These are phyloP conservation scores for Thunnus thynnus DNA, from an alignment of 2,113 vertebrate species.

Conservation along the genomic window DNA sequence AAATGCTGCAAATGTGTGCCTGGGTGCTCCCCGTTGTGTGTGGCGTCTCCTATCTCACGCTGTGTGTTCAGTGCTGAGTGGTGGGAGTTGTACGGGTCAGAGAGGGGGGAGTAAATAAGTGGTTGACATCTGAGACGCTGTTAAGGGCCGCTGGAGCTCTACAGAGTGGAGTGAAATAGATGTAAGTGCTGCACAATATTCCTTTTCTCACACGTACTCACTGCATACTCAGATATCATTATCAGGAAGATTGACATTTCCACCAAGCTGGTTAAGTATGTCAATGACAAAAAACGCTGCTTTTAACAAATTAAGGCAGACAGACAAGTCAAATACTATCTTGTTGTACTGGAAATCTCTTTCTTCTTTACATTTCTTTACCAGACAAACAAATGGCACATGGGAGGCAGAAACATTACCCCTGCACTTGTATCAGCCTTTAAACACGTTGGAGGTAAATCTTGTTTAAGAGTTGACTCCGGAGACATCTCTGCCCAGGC, in stretches of 20 bases:
- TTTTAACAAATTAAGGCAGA: not conserved
- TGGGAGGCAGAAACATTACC: not conserved
- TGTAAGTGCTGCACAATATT: constrained; percentile 19
- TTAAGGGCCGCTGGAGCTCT: constrained; percentile 16
- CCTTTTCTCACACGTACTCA: constrained; percentile 16
- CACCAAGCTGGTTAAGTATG: too few relatives aligned
- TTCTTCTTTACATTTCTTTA: not conserved
- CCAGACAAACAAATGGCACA: constrained; percentile 12
- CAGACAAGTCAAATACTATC: too few relatives aligned
- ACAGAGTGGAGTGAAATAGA: constrained; percentile 1
- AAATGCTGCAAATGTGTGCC: not conserved
- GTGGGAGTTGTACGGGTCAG: constrained; percentile 36
- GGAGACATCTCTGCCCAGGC: not conserved
- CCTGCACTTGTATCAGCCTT: not conserved
- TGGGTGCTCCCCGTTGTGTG: constrained; percentile 3
- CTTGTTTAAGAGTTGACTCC: not conserved
- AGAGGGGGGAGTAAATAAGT: constrained; percentile 18
- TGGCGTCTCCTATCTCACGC: not conserved
- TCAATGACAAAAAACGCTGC: not conserved
- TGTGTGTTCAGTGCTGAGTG: constrained; percentile 39
- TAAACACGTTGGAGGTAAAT: constrained; percentile 15
- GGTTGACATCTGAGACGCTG: constrained; percentile 47
- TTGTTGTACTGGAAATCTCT: not conserved
- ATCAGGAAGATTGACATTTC: too few relatives aligned
- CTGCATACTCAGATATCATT: not conserved